Evolutionary conservation across 1,140 invertebrate genomes (phyloP), one percentile per base, ranked within the genome.

Genomic region (Onthophagus taurus): DNA sequence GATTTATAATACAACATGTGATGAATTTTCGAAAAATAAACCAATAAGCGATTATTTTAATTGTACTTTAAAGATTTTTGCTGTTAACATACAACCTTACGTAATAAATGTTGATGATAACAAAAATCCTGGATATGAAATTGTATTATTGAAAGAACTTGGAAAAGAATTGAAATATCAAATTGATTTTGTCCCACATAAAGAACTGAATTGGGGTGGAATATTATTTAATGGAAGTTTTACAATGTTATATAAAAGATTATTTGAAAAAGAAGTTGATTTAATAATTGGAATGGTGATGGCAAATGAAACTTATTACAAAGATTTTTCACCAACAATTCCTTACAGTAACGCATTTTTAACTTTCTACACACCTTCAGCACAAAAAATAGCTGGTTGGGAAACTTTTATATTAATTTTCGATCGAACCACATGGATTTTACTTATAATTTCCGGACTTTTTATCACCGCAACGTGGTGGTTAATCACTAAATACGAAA

Each of bases 381-480:
- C 45, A 24, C 14, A 20, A 9, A n/a, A 12, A 2, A 9, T 43
- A 3, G n/a, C 35, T 11, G 5, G 21, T 14, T 47, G 39, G 49
- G 37, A 43, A 33, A 47, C 41, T 16, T 46, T 50, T n/a, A 19
- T 46, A 9, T 17, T 37, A 2, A 31, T 44, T 8, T 50, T 50
- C 16, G 9, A 24, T 31, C 2, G 14, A 17, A 13, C 18, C 2
- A 20, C 18, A 0, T 38, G 42, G 34, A 20, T 12, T 30, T 30
- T 44, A 16, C 26, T 44, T 34, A 7, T 19, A 4, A 11, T 30
- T 4, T 44, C 42, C 3, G 21, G 12, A 16, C 16, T 44, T 11
- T 30, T 2, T 18, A 17, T 23, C n/a, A 17, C 33, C 19, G 14
- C 24, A 4, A 26, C 29, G 5, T 44, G 20, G 19, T 36, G 34